Base-by-base conservation (phyloP, 2,888 invertebrate species). In the Pedicia rivosa region DNA sequence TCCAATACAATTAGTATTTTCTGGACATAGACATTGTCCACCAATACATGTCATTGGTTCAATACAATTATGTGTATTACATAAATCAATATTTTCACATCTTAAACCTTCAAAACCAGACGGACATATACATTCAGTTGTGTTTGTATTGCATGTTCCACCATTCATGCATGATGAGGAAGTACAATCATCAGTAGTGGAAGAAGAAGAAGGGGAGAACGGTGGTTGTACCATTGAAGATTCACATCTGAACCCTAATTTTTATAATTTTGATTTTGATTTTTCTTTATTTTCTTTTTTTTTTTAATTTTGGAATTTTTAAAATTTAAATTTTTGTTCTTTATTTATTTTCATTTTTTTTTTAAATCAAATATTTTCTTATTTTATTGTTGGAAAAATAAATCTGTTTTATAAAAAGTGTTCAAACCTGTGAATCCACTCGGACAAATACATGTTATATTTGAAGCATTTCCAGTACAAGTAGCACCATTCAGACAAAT, bases 371-470 rank as follows among this genome's bases (percentile, higher is more conserved):
- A n/a, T n/a, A n/a, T n/a, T n/a, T n/a, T n/a, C n/a, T n/a, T n/a
- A n/a, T n/a, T n/a, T n/a, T 24, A 24, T 24, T 24, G 8, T 24
- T 5, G 8, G 8, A 10, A 10, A 24, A 10, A 10, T 20, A 8
- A 20, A 24, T 24, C n/a, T 10, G 3, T 24, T 10, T 24, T 24
- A 24, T 24, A 10, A 24, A 10, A 24, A 24, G 24, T n/a, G n/a
- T 43, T 49, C 57, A 55, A 59, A 70, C 79, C 81, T 59, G 69
- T 67, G 52, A 63, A 80, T 44, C 78, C 80, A 40, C 63, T 57
- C 45, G 67, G 65, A 62, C 90, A 90, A 44, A 63, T 57, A 66
- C 88, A 90, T 48, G 68, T 70, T 62, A 72, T 78, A 45, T 72
- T 70, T 44, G 72, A 72, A 43, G 66, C 65, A 36, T 57, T 64